Base-by-base conservation (phyloP, 2,888 invertebrate species). In the Mythimna lalbum region DNA sequence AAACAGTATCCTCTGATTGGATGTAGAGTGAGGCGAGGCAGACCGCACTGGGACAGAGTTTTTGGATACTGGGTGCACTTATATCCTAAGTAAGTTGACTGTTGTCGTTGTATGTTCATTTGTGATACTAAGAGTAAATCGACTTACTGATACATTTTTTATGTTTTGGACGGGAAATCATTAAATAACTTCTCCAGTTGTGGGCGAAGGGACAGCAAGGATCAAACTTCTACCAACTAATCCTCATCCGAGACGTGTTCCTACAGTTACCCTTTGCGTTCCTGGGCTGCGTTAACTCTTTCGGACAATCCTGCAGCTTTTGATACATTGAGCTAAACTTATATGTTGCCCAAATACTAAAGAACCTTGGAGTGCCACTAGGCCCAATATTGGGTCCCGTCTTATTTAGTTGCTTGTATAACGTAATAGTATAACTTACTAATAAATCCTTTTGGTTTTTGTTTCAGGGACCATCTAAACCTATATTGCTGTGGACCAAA, bases 401-500 rank as follows among this genome's bases (percentile, higher is more conserved):
- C 7, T n/a, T 55, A 62, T 57, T n/a, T 43, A 14, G 12, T 52
- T 21, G 23, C 14, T 52, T n/a, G 5, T 49, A 49, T 49, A n/a
- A 49, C 4, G 2, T 19, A n/a, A n/a, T n/a, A 49, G 7, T 2
- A n/a, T 19, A 19, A 47, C 47, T 47, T 47, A 47, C 47, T 47
- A 19, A 47, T 47, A 19, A 19, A 47, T 50, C 57, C 4, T 47
- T 50, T 68, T 72, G 33, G 39, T 70, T 50, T 82, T 84, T 79
- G 50, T 94, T 94, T 59, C 93, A 96, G 96, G 63, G 76, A 91
- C 67, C 90, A 91, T 71, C 82, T 96, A 50, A 91, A 90, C 50
- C 73, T 96, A 60, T 96, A 92, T 78, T 95, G 95, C 90, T 96
- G 96, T 87, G 96, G 96, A 91, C 95, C 96, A 93, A 96, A 96